A percentile compares a stretch with the other conserved stretches of the same genome.
phyloP scores from a whole-genome alignment of 2,888 invertebrate genomes.

The Globia sparganii region DNA sequence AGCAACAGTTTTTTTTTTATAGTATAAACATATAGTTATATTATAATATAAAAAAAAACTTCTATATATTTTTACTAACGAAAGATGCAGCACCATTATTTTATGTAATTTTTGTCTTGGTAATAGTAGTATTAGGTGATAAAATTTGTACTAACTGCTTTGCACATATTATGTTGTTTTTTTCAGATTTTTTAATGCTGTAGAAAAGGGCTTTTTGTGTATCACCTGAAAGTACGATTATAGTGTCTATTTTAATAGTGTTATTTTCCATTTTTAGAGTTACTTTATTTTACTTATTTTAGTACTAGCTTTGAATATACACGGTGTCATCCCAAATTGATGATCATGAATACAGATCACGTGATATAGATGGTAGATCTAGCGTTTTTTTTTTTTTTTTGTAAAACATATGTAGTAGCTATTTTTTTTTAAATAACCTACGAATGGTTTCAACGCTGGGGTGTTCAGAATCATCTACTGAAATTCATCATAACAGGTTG shows the following conservation, averaged over 20 bases:
- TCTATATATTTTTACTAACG: background rate
- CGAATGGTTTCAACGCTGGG: no score
- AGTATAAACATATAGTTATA: no score
- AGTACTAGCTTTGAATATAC: background rate
- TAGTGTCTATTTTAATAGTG: conserved; percentile 8
- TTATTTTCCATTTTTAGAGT: background rate
- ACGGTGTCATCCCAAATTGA: no score
- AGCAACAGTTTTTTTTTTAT: no score
- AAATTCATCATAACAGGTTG: no score
- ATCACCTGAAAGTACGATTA: conserved; percentile 22
- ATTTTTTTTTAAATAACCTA: no score
- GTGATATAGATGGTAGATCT: no score
- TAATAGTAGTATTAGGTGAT: conserved; percentile 28
- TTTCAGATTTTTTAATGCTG: conserved; percentile 59
- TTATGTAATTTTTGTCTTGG: conserved; percentile 42
- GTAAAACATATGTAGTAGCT: no score
- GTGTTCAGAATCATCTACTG: no score
- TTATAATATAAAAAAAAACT: no score
- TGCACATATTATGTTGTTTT: conserved; percentile 50
- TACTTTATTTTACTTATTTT: background rate
- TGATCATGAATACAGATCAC: no score
- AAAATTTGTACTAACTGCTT: conserved; percentile 50
- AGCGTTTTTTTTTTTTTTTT: no score
- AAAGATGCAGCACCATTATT: background rate
- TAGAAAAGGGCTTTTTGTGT: conserved; percentile 57